These are phyloP conservation scores for Drosophila elegans DNA, from an alignment of 1,140 invertebrate species.

Conservation along the genomic window DNA sequence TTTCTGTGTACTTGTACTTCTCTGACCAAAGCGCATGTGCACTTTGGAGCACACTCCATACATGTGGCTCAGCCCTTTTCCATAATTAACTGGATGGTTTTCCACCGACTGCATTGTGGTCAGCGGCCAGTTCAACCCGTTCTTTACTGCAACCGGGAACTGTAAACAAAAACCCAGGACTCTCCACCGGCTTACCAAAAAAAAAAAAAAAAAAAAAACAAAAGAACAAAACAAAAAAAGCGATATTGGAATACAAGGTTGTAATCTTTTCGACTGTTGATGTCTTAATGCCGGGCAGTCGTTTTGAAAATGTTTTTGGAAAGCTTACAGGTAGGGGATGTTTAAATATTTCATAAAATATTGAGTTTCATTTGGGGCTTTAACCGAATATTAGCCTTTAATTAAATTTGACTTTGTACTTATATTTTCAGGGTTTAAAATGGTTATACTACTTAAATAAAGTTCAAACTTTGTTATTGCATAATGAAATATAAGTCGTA, in stretches of 20 bases:
- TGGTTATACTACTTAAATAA: too few relatives aligned
- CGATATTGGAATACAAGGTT: constrained; percentile 46
- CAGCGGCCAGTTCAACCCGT: constrained; percentile 31
- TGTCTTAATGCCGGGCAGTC: constrained; percentile 30
- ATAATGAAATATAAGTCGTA: too few relatives aligned
- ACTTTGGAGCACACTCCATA: constrained; percentile 58
- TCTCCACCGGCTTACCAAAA: constrained; percentile 18
- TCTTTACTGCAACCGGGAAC: constrained; percentile 11
- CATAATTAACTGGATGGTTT: constrained; percentile 79
- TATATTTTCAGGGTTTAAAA: too few relatives aligned
- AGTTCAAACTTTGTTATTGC: too few relatives aligned
- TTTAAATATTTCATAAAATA: constrained; percentile 34
- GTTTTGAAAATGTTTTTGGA: constrained; percentile 2
- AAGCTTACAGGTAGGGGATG: constrained; percentile 6
- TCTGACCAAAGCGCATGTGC: constrained; percentile 57
- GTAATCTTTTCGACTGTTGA: constrained; percentile 36
- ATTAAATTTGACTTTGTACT: constrained; percentile 6
- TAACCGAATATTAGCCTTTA: constrained; percentile 9
- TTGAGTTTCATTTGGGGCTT: constrained; percentile 4
- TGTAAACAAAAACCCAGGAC: constrained; percentile 47
- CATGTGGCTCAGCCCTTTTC: constrained; percentile 50
- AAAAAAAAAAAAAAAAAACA: background rate
- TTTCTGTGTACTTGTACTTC: constrained; percentile 12
- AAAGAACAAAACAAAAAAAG: background rate
- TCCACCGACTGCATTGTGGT: constrained; percentile 55